Evolutionary conservation across 2,113 vertebrate genomes (phyloP).

Genomic region (Heterotis niloticus): DNA sequence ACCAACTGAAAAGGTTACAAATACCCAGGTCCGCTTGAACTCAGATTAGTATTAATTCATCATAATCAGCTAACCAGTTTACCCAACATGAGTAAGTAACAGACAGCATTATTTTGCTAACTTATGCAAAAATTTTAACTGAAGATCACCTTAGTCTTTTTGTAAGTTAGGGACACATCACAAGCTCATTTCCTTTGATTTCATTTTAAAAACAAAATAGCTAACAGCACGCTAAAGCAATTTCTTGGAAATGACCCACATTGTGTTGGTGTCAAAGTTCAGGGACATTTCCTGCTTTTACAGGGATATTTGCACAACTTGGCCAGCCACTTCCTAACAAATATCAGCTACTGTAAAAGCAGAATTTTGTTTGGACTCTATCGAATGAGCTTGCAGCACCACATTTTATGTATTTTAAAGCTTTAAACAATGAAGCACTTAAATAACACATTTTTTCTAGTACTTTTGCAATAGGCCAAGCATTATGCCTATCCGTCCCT

Average conservation of each 20-base stretch:
- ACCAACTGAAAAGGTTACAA: no score
- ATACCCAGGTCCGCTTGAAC: no score
- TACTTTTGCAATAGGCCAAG: no score
- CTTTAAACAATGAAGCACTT: neutral
- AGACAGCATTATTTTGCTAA: neutral
- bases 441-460: neutral
- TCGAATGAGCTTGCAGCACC: no score
- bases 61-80: no score
- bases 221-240: neutral
- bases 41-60: no score
- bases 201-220: slow-evolving; percentile 1
- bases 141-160: neutral
- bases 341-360: neutral
- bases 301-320: neutral
- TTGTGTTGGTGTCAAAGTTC: neutral
- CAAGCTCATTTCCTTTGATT: neutral
- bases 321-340: neutral
- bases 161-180: neutral
- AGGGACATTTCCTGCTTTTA: neutral
- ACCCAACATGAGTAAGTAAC: no score
- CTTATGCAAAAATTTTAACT: neutral
- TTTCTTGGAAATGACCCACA: neutral
- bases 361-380: neutral
- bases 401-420: neutral
- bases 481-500: no score